Evolutionary conservation across 2,797 vertebrate genomes (phyloP), one percentile per base, ranked within the genome.

Genomic region (Paramormyrops hopkinsi): DNA sequence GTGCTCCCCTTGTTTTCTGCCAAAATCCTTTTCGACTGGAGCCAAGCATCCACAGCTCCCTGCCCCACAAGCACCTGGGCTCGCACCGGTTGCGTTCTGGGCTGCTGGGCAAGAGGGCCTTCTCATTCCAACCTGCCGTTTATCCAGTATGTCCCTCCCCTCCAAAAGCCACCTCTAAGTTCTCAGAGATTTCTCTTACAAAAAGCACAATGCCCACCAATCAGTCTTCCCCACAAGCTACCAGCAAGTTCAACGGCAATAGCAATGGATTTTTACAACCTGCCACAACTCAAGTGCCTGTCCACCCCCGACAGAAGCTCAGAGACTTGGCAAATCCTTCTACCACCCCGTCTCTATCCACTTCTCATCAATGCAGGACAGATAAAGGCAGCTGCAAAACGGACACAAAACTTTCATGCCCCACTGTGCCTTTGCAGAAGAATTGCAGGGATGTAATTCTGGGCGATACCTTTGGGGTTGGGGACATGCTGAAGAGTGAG

Each of bases 241-340:
- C 92, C 19, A 94, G 62, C 48, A 96, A 94, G 90, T 94, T 96
- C 29, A 85, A 90, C 89, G 92, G 95, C 19, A 95, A 91, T 88
- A 94, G 94, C 65, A 95, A 53, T 46, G 91, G 93, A 56, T 95
- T 37, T 54, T 29, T 56, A 51, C 85, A 3, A 91, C 94, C 95
- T 90, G 94, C 91, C 89, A 95, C 93, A 91, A 91, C 95, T 91
- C 94, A 97, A 97, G 97, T 98, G 96, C 97, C 97, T 97, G 96
- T 94, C 37, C 92, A 91, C 37, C 94, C 93, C 87, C 89, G 92
- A 89, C 90, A 89, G 65, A 96, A 93, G 88, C 90, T 91, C 88
- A 95, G 93, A 41, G 95, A 95, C 90, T 88, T 93, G 19, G 91
- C 92, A 44, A 94, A 90, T 90, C 88, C 56, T 25, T 90, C 89